Evolutionary conservation across 2,797 vertebrate species (phyloP), one percentile per base, ranked within the genome.

Genomic region (Peromyscus melanophrys): DNA sequence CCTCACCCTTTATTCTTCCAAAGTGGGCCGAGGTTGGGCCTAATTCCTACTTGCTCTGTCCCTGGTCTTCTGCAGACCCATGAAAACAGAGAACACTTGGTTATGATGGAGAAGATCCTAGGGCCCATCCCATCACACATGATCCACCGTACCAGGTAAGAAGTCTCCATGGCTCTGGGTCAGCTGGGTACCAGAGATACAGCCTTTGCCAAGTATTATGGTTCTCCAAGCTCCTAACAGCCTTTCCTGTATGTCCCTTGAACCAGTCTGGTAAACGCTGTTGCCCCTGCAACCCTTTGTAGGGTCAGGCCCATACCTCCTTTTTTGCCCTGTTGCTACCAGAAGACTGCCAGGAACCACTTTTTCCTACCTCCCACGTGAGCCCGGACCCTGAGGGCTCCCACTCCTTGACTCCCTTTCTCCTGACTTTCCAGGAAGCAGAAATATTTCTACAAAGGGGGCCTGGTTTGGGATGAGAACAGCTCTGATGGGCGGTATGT

Each of bases 51-150:
- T 77, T 83, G 52, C 31, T 69, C 21, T 29, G 0, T 73, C 78
- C 69, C 85, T 90, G 37, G 90, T 61, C 27, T 92, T 92, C 73
- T 43, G 25, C 71, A 99, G 99, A 99, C 99, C 21, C 99, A 99
- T 0, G 99, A 99, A 97, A 99, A 99, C 90, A 98, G 99, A 4
- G 99, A 99, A 92, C 99, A 99, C 27, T 98, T 99, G 13, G 99
- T 99, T 73, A 99, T 99, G 99, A 99, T 99, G 99, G 99, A 99
- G 78, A 99, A 98, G 91, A 99, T 99, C 97, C 98, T 99, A 0
- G 99, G 99, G 76, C 98, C 99, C 0, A 98, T 99, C 73, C 99
- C 99, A 0, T 98, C 99, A 17, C 99, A 99, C 89, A 99, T 99
- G 99, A 97, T 99, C 82, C 98, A 99, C 96, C 99, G 97, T 86